These are phyloP conservation scores for Poeciliopsis infans DNA, from an alignment of 2,797 vertebrate species.

Conservation along the genomic window DNA sequence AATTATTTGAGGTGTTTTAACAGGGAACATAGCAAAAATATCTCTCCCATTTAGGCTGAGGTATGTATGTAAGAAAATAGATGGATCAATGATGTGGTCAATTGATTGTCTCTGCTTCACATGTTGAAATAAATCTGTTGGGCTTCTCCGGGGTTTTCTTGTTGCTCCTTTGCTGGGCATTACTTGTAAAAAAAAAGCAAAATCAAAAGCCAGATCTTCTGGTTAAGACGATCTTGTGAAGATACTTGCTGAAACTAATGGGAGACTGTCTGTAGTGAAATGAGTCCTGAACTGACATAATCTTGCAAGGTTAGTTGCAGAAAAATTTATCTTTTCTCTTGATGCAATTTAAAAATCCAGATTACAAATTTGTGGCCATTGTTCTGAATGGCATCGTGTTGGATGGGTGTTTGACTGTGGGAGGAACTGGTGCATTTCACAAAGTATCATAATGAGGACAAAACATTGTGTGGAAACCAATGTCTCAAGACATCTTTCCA, in stretches of 20 bases:
- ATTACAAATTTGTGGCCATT: background rate
- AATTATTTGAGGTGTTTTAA: slow-evolving; percentile 14
- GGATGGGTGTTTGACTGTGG: background rate
- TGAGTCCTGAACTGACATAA: background rate
- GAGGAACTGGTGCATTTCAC: background rate
- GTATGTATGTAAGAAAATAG: no score
- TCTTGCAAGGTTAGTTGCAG: background rate
- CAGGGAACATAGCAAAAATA: background rate
- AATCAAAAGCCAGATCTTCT: background rate
- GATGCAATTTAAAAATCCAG: background rate
- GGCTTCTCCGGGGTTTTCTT: background rate
- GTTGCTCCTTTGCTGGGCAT: background rate
- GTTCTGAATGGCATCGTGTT: background rate
- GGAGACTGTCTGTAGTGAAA: background rate
- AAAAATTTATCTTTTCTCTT: background rate
- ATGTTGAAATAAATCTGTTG: background rate
- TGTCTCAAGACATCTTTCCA: background rate
- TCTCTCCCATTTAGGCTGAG: background rate
- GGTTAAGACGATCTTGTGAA: background rate
- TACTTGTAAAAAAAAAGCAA: background rate
- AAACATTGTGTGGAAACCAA: background rate
- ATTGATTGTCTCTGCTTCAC: background rate
- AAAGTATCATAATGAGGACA: background rate
- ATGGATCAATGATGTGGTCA: no score
- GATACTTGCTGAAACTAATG: background rate